A percentile compares a stretch with the other conserved stretches of the same genome.
These are phyloP conservation scores for Tupaia chinensis DNA, from an alignment of 2,113 vertebrate species.

Conservation along the genomic window DNA sequence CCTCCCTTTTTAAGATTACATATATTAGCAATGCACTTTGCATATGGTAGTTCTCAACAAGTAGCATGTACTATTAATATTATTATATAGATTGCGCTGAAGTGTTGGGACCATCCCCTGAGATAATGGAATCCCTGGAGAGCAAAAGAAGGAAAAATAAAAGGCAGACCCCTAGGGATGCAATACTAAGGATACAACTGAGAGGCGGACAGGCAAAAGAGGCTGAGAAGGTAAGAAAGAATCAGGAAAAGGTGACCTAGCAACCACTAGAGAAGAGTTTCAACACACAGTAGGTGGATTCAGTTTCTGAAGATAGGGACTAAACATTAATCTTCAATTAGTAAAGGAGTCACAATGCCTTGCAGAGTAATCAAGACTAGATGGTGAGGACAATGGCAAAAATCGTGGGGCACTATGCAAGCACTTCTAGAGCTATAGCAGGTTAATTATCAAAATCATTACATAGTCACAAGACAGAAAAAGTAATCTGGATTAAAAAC, in stretches of 20 bases:
- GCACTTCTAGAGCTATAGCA: background rate
- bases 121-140: background rate
- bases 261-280: background rate
- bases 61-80: background rate
- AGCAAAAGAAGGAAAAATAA: slow-evolving; percentile 14
- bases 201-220: background rate
- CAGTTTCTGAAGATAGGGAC: background rate
- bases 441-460: background rate
- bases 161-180: background rate
- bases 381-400: background rate
- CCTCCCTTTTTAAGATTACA: background rate
- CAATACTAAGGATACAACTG: background rate
- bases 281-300: background rate
- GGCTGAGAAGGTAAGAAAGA: background rate
- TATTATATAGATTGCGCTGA: background rate
- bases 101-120: background rate
- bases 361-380: background rate
- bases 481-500: background rate
- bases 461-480: background rate
- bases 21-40: background rate
- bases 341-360: background rate
- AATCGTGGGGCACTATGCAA: background rate
- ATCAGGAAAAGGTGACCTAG: background rate
- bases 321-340: background rate
- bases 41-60: background rate